phyloP scores from a whole-genome alignment of 64 coral and sea anemone genomes.

The Montipora cactus region DNA sequence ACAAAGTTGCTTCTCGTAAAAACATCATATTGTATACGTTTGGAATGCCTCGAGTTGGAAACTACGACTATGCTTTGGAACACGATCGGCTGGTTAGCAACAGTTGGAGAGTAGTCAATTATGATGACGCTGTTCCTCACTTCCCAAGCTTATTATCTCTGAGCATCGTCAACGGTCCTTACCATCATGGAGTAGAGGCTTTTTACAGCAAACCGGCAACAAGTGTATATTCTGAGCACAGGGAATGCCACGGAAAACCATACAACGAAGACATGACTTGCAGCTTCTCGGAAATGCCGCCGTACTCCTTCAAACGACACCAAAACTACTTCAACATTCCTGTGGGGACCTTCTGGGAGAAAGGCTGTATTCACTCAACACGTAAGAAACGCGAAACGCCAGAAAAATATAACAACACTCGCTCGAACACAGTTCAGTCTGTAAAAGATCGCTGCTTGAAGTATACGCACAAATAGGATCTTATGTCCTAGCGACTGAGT shows the following conservation, averaged over 20 bases:
- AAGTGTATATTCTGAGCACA: slow-evolving; percentile 34
- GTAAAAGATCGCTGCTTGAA: slow-evolving; percentile 8
- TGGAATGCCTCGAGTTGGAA: slow-evolving; percentile 75
- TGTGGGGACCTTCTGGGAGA: slow-evolving; percentile 45
- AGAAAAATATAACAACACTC: not conserved
- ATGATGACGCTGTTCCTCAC: slow-evolving; percentile 60
- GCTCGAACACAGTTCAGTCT: not conserved
- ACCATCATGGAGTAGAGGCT: slow-evolving; percentile 66
- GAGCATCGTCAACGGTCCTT: slow-evolving; percentile 6
- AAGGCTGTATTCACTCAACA: slow-evolving; percentile 9
- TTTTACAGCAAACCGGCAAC: slow-evolving; percentile 36
- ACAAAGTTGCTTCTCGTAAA: slow-evolving; percentile 35
- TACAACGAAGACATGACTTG: slow-evolving; percentile 62
- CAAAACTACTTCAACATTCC: slow-evolving; percentile 54
- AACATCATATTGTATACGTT: slow-evolving; percentile 70
- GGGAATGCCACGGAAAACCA: slow-evolving; percentile 62
- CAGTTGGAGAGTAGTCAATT: slow-evolving; percentile 66
- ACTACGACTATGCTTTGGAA: slow-evolving; percentile 47
- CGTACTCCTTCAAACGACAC: not conserved
- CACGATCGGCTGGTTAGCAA: slow-evolving; percentile 54
- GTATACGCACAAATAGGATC: not conserved
- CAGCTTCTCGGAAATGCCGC: slow-evolving; percentile 3
- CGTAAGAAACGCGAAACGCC: slow-evolving; percentile 20
- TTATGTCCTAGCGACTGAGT: not conserved
- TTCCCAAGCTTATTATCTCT: slow-evolving; percentile 15